Percentiles rank a stretch among this genome's conserved stretches.
These are phyloP conservation scores for Spilogale gracilis DNA, from an alignment of 2,113 vertebrate genomes.

Conservation along the genomic window DNA sequence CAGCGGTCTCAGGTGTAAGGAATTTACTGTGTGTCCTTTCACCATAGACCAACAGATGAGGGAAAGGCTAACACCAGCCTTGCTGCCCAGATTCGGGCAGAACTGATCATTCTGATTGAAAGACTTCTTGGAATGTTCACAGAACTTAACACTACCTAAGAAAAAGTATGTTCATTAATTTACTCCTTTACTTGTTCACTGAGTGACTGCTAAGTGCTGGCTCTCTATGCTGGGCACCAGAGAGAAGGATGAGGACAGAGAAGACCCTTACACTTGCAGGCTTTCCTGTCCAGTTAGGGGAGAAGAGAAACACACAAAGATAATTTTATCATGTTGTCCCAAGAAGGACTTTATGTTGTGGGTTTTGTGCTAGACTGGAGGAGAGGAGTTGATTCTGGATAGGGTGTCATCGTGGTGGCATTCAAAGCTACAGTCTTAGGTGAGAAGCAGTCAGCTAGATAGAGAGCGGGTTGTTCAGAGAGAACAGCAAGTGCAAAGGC, in stretches of 20 bases:
- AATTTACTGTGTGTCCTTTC: not conserved
- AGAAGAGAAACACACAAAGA: not conserved
- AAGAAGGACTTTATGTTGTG: not conserved
- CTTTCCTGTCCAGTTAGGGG: not conserved
- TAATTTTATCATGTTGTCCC: not conserved
- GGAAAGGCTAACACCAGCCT: not conserved
- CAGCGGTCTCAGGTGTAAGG: not conserved
- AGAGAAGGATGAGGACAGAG: not conserved
- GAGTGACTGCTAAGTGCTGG: not conserved
- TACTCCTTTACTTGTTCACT: not conserved
- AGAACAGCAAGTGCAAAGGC: not conserved
- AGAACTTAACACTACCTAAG: not conserved
- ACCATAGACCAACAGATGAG: not conserved
- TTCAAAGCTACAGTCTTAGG: not conserved
- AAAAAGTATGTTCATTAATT: too few relatives aligned
- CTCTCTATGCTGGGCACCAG: not conserved
- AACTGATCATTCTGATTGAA: not conserved
- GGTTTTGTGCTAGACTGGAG: not conserved
- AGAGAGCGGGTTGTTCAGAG: not conserved
- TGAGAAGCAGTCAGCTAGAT: not conserved
- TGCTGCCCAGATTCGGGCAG: not conserved
- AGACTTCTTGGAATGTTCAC: not conserved
- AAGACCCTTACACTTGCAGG: not conserved
- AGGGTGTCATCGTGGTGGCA: not conserved
- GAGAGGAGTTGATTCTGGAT: not conserved